Evolutionary conservation across 2,797 vertebrate species (phyloP).

Genomic region (Parotocinclus haroldoi): DNA sequence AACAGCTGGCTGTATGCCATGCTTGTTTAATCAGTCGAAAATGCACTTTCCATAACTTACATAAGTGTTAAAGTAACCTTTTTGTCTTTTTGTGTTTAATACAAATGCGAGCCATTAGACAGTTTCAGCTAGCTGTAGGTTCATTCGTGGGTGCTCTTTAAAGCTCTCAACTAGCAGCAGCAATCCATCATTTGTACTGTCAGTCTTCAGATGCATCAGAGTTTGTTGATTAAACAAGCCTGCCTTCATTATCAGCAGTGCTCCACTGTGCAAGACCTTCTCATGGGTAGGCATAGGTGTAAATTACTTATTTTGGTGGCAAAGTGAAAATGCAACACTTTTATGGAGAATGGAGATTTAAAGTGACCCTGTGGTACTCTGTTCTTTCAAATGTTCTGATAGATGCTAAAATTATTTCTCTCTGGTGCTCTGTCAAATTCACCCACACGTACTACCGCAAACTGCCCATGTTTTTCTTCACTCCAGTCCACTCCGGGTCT

Average conservation of each 20-base stretch:
- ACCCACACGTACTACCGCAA: constrained; percentile 28
- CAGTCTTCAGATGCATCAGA: constrained; percentile 21
- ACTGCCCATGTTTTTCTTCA: constrained; percentile 4
- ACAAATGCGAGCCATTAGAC: not conserved
- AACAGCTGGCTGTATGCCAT: not conserved
- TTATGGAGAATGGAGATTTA: constrained; percentile 22
- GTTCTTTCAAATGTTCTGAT: constrained; percentile 27
- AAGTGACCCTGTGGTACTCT: constrained; percentile 19
- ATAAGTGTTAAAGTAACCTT: not conserved
- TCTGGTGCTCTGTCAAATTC: constrained; percentile 22
- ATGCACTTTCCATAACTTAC: not conserved
- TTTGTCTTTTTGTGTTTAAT: not conserved
- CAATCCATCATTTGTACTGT: constrained; percentile 28
- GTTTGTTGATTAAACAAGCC: constrained; percentile 62
- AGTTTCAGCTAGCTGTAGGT: not conserved
- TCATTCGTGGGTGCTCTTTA: constrained; percentile 9
- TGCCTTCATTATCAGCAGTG: constrained; percentile 61
- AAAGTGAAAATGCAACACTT: constrained; percentile 46
- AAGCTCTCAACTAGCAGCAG: constrained; percentile 14
- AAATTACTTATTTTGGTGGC: constrained; percentile 44
- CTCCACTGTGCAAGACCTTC: constrained; percentile 29
- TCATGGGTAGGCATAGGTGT: constrained; percentile 38
- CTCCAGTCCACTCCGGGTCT: not conserved
- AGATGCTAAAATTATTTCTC: constrained; percentile 20
- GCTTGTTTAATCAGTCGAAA: not conserved